Conservation (phyloP, 2,888 invertebrate genomes). For the Pherbina coryleti region DNA sequence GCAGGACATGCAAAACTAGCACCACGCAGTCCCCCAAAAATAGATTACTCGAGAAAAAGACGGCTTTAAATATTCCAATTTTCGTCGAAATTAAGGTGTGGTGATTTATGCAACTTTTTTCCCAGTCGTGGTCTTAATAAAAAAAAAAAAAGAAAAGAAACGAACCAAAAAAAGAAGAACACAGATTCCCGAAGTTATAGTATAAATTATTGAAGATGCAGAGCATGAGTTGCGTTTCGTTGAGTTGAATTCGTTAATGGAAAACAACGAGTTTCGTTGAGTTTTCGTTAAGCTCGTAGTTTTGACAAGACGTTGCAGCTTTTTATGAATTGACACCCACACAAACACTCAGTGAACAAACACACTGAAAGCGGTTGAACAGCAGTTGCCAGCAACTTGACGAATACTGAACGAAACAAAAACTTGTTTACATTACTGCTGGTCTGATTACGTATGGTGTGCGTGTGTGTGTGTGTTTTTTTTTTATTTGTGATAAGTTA, state of each 20-base stretch:
- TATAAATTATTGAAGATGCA: slow-evolving; percentile 21
- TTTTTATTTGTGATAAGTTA: background rate
- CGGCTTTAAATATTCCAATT: background rate
- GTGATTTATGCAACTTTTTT: slow-evolving; percentile 65
- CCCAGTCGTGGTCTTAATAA: slow-evolving; percentile 39
- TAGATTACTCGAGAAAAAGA: background rate
- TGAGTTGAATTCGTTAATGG: background rate
- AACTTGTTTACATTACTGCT: slow-evolving; percentile 32
- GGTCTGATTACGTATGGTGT: background rate
- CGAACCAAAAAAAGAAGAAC: slow-evolving; percentile 34
- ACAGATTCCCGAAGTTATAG: slow-evolving; percentile 44
- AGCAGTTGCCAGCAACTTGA: slow-evolving; percentile 4
- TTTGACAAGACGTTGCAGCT: background rate
- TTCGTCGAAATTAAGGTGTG: slow-evolving; percentile 64
- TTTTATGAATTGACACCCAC: slow-evolving; percentile 33
- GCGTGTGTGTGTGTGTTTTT: background rate
- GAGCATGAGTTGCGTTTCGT: slow-evolving; percentile 3
- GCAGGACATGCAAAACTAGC: background rate
- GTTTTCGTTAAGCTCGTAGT: slow-evolving; percentile 20
- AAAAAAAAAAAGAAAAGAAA: slow-evolving; percentile 34
- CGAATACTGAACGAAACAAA: slow-evolving; percentile 23
- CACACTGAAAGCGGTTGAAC: background rate
- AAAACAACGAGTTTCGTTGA: slow-evolving; percentile 12
- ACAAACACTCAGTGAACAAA: background rate
- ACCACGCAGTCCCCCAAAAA: background rate